These are phyloP conservation scores for Megastigmus dorsalis DNA, from an alignment of 2,888 invertebrate genomes.

Conservation along the genomic window DNA sequence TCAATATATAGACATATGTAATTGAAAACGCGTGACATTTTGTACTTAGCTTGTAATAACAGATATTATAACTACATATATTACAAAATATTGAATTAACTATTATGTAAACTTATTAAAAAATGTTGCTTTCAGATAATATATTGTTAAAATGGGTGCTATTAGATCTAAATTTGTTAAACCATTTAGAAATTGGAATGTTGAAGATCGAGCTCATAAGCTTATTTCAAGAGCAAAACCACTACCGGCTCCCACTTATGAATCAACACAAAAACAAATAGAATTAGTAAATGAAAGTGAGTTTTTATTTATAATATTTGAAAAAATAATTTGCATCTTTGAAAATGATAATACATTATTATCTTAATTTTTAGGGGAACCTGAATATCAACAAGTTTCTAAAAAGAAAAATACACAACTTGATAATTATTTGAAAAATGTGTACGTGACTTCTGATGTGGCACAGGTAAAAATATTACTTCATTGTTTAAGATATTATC, in stretches of 20 bases:
- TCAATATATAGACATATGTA: neutral
- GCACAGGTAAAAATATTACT: conserved; percentile 67
- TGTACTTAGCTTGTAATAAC: neutral
- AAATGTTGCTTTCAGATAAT: neutral
- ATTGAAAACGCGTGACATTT: neutral
- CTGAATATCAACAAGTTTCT: conserved; percentile 79
- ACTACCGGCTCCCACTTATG: conserved; percentile 81
- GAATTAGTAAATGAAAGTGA: conserved; percentile 78
- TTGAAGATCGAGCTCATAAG: conserved; percentile 85
- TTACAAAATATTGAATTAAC: neutral
- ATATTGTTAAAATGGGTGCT: conserved; percentile 79
- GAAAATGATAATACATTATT: neutral
- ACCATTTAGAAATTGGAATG: conserved; percentile 82
- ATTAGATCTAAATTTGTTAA: conserved; percentile 78
- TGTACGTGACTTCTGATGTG: conserved; percentile 84
- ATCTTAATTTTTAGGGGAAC: conserved; percentile 75
- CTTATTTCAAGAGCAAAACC: conserved; percentile 81
- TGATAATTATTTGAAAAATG: conserved; percentile 80
- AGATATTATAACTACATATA: no score
- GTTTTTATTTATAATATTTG: conserved; percentile 19
- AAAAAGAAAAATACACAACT: conserved; percentile 79
- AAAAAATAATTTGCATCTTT: neutral
- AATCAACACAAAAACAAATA: conserved; percentile 79
- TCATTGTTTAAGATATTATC: conserved; percentile 32
- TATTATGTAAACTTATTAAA: conserved; percentile 22